Base-by-base conservation (phyloP, 1,140 invertebrate genomes). In the Orchestia grillus region DNA sequence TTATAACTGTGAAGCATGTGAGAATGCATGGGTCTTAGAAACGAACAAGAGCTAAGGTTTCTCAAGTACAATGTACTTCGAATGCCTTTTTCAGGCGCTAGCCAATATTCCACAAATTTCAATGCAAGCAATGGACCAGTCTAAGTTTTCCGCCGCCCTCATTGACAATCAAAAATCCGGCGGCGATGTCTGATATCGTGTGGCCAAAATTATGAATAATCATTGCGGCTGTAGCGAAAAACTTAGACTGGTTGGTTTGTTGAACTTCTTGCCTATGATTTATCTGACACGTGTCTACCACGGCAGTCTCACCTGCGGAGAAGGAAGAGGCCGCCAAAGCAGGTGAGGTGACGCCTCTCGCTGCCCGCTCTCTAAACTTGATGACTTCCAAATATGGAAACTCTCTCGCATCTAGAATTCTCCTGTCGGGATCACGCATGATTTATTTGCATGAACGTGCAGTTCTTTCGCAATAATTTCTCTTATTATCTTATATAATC, bases 251-350 rank as follows among this genome's bases (percentile, higher is more conserved):
- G 36, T 77, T 23, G 62, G 62, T 36, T 36, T 28, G 36, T 77
- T 77, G 11, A 3, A 77, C 36, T 77, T 77, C 1, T 19, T 3
- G 62, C 36, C 36, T 8, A 77, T 36, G 16, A 8, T 90, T 23
- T 90, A 41, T 90, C 88, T 90, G 41, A 90, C 41, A 44, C 42
- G 88, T 36, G n/a, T 90, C 62, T 36, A 77, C 62, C 62, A 44
- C 88, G 11, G 40, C 92, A 94, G 92, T 94, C 92, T 45, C 92
- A 47, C 92, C 92, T 47, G 44, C 92, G 43, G 92, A 94, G 92
- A 44, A 47, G 92, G 92, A 94, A 19, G 92, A 94, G 44, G 92
- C 92, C 19, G 36, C 44, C 8, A 94, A 94, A 44, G 8, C 92
- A 94, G 92, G 92, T 94, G 92, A 94, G 92, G 36, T 40, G 47